phyloP scores from a whole-genome alignment of 2,888 invertebrate species.

The Drosophila kokeensis region DNA sequence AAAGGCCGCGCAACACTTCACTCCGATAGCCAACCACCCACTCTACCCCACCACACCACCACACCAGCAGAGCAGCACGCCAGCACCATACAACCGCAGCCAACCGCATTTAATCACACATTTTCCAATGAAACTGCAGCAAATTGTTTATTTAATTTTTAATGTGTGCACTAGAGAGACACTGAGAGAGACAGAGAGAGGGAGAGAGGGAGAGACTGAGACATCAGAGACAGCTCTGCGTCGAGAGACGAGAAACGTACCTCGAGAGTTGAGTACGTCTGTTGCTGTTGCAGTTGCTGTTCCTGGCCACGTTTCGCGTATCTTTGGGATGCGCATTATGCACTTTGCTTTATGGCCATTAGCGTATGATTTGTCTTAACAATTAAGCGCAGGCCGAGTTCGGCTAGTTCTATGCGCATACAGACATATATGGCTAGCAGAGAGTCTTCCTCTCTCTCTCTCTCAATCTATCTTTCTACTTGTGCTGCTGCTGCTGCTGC shows the following conservation, averaged over 20 bases:
- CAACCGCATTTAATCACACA: slow-evolving; percentile 78
- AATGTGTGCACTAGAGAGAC: slow-evolving; percentile 59
- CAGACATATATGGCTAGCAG: slow-evolving; percentile 1
- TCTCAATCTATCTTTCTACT: background rate
- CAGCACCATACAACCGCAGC: slow-evolving; percentile 20
- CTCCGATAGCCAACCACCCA: background rate
- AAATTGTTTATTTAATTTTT: slow-evolving; percentile 82
- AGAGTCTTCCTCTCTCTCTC: background rate
- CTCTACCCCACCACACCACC: background rate
- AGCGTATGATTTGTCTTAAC: slow-evolving; percentile 82
- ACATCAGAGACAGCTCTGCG: slow-evolving; percentile 4
- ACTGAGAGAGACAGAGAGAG: slow-evolving; percentile 13
- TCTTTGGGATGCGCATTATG: slow-evolving; percentile 50
- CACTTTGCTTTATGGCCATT: slow-evolving; percentile 76
- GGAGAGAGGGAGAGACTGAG: background rate
- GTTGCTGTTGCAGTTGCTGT: background rate
- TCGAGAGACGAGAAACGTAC: slow-evolving; percentile 6
- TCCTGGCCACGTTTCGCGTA: slow-evolving; percentile 56
- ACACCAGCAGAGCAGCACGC: background rate
- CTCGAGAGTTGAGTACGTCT: slow-evolving; percentile 22
- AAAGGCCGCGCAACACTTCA: slow-evolving; percentile 29
- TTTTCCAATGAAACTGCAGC: slow-evolving; percentile 79
- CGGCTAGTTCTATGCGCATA: slow-evolving; percentile 17
- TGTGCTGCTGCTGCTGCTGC: background rate
- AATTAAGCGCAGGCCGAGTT: slow-evolving; percentile 65